Base-by-base conservation (phyloP, 2,888 invertebrate species). In the Disparrhopalites patrizii region DNA sequence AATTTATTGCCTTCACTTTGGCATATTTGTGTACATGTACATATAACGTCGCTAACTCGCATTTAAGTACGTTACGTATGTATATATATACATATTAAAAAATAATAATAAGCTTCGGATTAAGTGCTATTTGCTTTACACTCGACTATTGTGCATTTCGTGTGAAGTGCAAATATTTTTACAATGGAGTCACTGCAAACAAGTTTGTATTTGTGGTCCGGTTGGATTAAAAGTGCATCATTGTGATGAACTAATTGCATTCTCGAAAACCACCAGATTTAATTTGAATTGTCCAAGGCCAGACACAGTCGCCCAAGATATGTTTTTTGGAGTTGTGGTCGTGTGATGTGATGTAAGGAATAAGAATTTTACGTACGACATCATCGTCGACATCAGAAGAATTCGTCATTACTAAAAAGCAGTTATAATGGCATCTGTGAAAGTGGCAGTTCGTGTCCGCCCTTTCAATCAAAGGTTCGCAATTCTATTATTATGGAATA, bases 341-440 rank as follows among this genome's bases (percentile, higher is more conserved):
- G 18, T 36, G 36, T 28, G 38, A 25, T 20, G 20, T 25, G 56
- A 8, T 52, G 30, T n/a, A 23, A 15, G 25, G 52, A 25, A 30
- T 40, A 28, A 18, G 20, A 27, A 18, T 43, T 27, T 40, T 13
- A 50, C 36, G 38, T 25, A 43, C 47, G 20, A 43, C 33, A 28
- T 43, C 40, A 57, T 36, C 36, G 56, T 43, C 18, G 23, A 43
- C 15, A 43, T 36, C 36, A 62, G n/a, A 30, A 82, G 66, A 30
- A 55, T 50, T 58, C 57, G 47, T 33, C 83, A 23, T 58, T 27
- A 79, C 84, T 84, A 85, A 67, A n/a, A n/a, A n/a, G n/a, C n/a
- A n/a, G n/a, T n/a, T n/a, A n/a, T 50, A 47, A 91, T 92, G 92
- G 92, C 93, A 79, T 93, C 93, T 77, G 89, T 93, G 78, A 91